Base-by-base conservation (phyloP, 2,888 invertebrate species). In the Cremastinae sp. region DNA sequence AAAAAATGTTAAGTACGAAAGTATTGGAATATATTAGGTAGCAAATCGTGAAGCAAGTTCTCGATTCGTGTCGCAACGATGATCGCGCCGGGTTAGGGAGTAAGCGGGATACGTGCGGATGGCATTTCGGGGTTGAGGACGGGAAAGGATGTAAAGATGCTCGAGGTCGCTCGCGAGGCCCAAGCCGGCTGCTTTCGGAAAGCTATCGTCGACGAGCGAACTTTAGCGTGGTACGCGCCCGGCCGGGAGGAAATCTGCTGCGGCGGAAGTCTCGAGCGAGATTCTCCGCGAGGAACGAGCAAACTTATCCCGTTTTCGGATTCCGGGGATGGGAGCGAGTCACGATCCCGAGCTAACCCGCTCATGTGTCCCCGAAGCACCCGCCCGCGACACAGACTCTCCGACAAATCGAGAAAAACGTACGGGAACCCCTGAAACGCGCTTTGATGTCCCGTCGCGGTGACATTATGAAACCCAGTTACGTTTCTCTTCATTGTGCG, bases 141-240 rank as follows among this genome's bases (percentile, higher is more conserved):
- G 43, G 18, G 16, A 14, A 51, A 69, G 43, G 41, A 16, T 10
- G 10, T 34, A 34, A 16, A 16, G 16, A 38, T 18, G 51, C 64
- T 53, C 78, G 79, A 79, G 77, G 75, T 72, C 70, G 38, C 78
- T 78, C 61, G 75, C 78, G 74, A 51, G 65, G 72, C 74, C 64
- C 4, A 8, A 54, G 56, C 28, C 28, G 28, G 28, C 28, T 28
- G 28, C 79, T 81, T 59, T 16, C 74, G 79, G 79, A 81, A 81
- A 65, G 8, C 43, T 43, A 43, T 43, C 81, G 75, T 82, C 82
- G 79, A 85, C 80, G 80, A 80, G 81, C 76, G 78, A 85, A 84
- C 83, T 85, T 84, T 81, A 82, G 83, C 80, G 78, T 28, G 2
- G 28, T 28, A 28, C 28, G 75, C 78, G 79, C 72, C 61, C 69